Base-by-base conservation (phyloP, 64 coral and sea anemone species). In the Montipora efflorescens region DNA sequence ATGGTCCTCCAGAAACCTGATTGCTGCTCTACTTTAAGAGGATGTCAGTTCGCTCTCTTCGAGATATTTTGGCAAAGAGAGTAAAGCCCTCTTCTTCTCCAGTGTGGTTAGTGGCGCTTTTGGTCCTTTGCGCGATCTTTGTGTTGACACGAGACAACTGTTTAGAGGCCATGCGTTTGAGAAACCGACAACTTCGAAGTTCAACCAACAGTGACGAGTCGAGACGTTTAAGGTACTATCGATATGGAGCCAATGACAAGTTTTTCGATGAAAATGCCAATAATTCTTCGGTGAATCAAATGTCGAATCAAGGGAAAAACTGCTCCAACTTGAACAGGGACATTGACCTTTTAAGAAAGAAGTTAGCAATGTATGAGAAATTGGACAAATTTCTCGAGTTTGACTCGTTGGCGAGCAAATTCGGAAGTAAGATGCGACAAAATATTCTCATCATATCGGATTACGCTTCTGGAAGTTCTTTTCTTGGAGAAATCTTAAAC, bases 401-500 rank as follows among this genome's bases (percentile, higher is more conserved):
- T 66, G 92, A 99, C n/a, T 99, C 98, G 1, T 87, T 90, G 64
- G 79, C 92, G 55, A 94, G 79, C 48, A 94, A 96, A 22, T 99
- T 93, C 18, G 98, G 98, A 1, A 99, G 77, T 81, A 99, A 99
- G 92, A 82, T 87, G 44, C 86, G 95, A 53, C 98, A 99, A 78
- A 99, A 96, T 62, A 89, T 99, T 77, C 73, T 99, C 7, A 82
- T 99, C 36, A 87, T 94, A 14, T 99, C 98, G 2, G 74, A 92
- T 52, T 88, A 88, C 5, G 64, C 90, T 67, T 94, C 94, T 66
- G 98, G 98, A 49, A 96, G 95, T 50, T 82, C 92, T 48, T 92
- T 96, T 13, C 80, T 99, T 25, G 98, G 98, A 53, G 98, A 99
- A 84, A 58, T 99, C 8, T 92, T 99, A 22, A 99, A 99, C 47